Percentiles rank a stretch among this genome's conserved stretches.
Evolutionary conservation across 2,113 vertebrate genomes (phyloP).

Genomic region (Pantherophis guttatus): DNA sequence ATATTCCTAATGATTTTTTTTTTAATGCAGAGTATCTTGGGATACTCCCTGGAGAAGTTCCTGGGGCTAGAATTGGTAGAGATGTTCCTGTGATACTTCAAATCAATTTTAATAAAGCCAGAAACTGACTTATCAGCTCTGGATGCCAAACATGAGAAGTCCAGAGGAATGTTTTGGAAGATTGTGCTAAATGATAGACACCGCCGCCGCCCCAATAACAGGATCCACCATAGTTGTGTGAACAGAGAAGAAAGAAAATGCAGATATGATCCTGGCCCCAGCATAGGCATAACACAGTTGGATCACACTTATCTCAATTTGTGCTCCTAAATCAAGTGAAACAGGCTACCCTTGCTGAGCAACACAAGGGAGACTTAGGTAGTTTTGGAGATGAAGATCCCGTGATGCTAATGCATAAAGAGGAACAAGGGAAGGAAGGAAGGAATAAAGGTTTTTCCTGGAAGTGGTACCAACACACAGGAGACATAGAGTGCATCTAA

Average conservation of each 20-base stretch:
- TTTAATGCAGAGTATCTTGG: not conserved
- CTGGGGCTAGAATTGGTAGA: not conserved
- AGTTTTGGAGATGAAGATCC: not conserved
- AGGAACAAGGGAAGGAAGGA: not conserved
- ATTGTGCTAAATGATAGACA: not conserved
- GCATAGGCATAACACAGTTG: not conserved
- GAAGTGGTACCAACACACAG: not conserved
- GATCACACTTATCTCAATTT: not conserved
- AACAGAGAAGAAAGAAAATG: not conserved
- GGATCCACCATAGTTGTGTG: not conserved
- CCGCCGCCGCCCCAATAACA: not conserved
- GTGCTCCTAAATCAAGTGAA: not conserved
- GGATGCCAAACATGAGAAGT: not conserved
- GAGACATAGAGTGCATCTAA: not conserved
- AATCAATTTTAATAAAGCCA: not conserved
- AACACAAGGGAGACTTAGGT: not conserved
- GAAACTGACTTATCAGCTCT: not conserved
- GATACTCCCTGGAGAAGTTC: not conserved
- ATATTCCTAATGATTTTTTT: not conserved
- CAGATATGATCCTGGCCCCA: not conserved
- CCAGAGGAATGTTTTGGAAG: not conserved
- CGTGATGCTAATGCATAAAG: not conserved
- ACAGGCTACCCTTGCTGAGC: not conserved
- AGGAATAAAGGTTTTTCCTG: not conserved
- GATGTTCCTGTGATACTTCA: not conserved